Percentiles rank a stretch among this genome's conserved stretches.
Conservation (phyloP, 2,888 invertebrate species). For the Cataglyphis albicans region DNA sequence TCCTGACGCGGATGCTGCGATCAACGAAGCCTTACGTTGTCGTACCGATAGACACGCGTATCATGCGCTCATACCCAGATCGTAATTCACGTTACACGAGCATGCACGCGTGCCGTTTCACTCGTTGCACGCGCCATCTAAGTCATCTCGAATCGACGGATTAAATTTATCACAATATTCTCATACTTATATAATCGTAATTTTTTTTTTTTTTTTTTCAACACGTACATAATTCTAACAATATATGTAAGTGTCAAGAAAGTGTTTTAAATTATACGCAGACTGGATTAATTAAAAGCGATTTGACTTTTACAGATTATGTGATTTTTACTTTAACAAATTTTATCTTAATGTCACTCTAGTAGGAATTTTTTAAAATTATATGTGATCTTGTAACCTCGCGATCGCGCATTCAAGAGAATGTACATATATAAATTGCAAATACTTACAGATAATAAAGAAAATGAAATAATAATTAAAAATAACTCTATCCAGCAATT, state of each 20-base stretch:
- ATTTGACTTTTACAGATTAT: background rate
- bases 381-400: background rate
- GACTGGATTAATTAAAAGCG: background rate
- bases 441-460: background rate
- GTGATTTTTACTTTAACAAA: background rate
- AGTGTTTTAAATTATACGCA: background rate
- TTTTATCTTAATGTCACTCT: background rate
- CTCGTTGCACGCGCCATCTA: conserved; percentile 1
- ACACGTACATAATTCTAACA: background rate
- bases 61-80: background rate
- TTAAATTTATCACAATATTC: background rate
- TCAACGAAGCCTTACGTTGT: conserved; percentile 1
- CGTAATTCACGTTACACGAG: conserved; percentile 15
- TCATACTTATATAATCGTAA: background rate
- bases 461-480: background rate
- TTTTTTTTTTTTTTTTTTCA: background rate
- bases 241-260: background rate
- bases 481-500: background rate
- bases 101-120: conserved; percentile 29
- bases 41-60: conserved; percentile 18
- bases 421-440: background rate
- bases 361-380: background rate
- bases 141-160: background rate
- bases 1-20: background rate
- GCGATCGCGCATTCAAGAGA: background rate